Evolutionary conservation across 2,113 vertebrate genomes (phyloP), one percentile per base, ranked within the genome.

Genomic region (Gambusia affinis): DNA sequence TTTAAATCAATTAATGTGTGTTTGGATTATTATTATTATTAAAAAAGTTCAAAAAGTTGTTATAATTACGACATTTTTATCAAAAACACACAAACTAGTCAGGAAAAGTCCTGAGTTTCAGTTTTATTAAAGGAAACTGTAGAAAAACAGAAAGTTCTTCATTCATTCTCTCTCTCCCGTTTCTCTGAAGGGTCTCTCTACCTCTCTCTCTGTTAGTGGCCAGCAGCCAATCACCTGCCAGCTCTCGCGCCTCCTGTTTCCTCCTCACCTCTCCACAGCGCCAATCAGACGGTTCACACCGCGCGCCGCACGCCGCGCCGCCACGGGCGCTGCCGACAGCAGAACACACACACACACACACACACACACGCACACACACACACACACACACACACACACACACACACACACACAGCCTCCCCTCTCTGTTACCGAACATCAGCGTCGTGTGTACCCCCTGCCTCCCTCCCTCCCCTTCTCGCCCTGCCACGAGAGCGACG

Each of bases 191-290:
- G 19, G 37, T 42, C 57, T 72, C 70, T 62, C 70, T 57, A 0
- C 39, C 28, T 39, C 60, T 78, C 54, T 61, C 76, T 65, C 72
- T 62, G 47, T 82, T 65, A 30, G 73, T 68, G 87, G 92, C 94
- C 92, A 89, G 24, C 79, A 82, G 77, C 95, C 95, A 96, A 95
- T 96, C 95, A 89, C 83, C 92, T 83, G 91, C 81, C 75, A 85
- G 89, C 91, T 94, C 90, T 94, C 94, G 72, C 95, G 94, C 87
- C 93, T 89, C 83, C 78, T 79, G 78, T 77, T 83, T 85, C 92
- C 74, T 91, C 88, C 94, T 94, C 95, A 94, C 94, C 94, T 93
- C 94, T 76, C 91, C 90, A 89, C 89, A 5, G 90, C 80, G 87
- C 86, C 93, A 89, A 91, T 91, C 91, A 92, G 76, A 84, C 63